Conservation (phyloP, 2,113 vertebrate genomes). For the Microtus pennsylvanicus region DNA sequence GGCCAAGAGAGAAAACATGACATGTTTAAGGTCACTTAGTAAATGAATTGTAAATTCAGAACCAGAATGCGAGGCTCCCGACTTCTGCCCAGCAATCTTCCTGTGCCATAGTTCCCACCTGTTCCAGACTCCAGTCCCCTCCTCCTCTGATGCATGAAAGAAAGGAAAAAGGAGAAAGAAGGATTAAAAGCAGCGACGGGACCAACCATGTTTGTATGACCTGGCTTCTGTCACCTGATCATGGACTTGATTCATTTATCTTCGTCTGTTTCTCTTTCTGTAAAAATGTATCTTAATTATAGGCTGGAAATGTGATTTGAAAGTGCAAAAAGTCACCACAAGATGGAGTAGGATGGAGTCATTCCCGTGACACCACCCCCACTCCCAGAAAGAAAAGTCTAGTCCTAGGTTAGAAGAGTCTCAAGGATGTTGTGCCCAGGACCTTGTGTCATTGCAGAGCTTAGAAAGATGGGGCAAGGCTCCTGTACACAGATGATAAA, state of each 20-base stretch:
- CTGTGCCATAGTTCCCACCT: neutral
- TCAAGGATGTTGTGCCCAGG: neutral
- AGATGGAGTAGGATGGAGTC: neutral
- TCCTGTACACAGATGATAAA: too few relatives aligned
- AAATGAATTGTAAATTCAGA: neutral
- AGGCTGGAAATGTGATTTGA: neutral
- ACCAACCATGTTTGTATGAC: neutral
- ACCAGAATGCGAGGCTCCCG: neutral
- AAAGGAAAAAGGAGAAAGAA: neutral
- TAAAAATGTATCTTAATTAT: neutral
- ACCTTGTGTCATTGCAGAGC: fast-evolving
- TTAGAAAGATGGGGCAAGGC: neutral
- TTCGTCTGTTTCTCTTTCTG: neutral
- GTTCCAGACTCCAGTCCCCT: neutral
- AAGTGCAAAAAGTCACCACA: neutral
- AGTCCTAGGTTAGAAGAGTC: neutral
- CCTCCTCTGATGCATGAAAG: neutral
- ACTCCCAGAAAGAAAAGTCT: neutral
- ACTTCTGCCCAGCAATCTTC: neutral
- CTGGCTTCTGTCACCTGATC: neutral
- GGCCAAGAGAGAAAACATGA: neutral
- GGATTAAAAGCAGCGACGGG: neutral
- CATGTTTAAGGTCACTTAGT: neutral
- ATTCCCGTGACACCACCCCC: neutral
- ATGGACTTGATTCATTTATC: neutral